Conservation (phyloP, 2,888 invertebrate genomes). For the Tipula unca region DNA sequence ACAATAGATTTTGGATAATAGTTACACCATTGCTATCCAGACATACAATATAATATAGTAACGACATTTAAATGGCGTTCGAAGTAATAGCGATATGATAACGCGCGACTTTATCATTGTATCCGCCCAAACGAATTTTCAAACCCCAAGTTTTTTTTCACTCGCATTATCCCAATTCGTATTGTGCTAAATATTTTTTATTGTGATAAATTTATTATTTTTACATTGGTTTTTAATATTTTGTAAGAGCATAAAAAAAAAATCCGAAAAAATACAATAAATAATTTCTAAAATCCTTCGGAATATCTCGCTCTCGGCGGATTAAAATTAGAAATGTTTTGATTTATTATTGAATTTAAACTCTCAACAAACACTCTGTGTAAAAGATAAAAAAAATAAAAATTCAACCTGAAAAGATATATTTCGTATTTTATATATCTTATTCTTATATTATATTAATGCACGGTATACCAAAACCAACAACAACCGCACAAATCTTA, state of each 20-base stretch:
- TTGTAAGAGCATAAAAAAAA: not conserved
- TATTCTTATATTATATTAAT: not conserved
- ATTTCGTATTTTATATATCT: not conserved
- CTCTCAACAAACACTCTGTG: constrained; percentile 9
- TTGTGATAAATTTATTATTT: not conserved
- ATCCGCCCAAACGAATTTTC: too few relatives aligned
- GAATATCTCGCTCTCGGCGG: not conserved
- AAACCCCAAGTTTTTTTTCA: not conserved
- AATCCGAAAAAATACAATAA: not conserved
- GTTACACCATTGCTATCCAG: too few relatives aligned
- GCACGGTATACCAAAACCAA: not conserved
- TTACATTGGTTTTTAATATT: not conserved
- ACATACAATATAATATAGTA: too few relatives aligned
- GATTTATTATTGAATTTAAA: constrained; percentile 17
- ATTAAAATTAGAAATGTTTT: constrained; percentile 18
- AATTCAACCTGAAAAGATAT: not conserved
- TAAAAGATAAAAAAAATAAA: not conserved
- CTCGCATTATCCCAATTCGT: not conserved
- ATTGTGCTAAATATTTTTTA: too few relatives aligned
- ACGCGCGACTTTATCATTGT: too few relatives aligned
- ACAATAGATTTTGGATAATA: too few relatives aligned
- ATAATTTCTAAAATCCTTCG: not conserved
- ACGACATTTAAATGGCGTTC: too few relatives aligned
- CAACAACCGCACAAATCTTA: constrained; percentile 14
- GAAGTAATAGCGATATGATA: too few relatives aligned